Evolutionary conservation across 1,140 invertebrate genomes (phyloP), one percentile per base, ranked within the genome.

Genomic region (Armadillidium nasatum): DNA sequence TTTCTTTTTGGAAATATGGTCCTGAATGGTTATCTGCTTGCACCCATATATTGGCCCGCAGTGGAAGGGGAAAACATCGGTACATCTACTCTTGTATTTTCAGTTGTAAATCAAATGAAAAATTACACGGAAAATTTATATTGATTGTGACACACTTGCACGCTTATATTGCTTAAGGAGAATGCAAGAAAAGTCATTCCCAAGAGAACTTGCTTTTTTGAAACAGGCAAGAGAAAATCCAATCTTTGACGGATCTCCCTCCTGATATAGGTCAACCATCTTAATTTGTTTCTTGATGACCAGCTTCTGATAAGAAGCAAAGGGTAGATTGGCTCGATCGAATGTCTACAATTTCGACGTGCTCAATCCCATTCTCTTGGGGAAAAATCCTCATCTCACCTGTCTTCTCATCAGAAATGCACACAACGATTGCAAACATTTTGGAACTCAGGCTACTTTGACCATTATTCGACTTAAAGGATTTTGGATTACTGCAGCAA

Each of bases 301-400:
- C n/a, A 74, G 4, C 7, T 6, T 10, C 10, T 74, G 4, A 13
- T 74, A 23, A 19, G 73, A 10, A 13, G 15, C 10, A 19, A 46
- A 1, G 73, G n/a, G 73, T 13, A 2, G 73, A 6, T 19, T 74
- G n/a, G 73, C 7, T 43, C 15, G 11, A 1, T 74, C 43, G 4
- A 72, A 22, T 1, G 0, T 4, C 4, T 69, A 45, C 7, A 4
- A 21, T 72, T 10, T 45, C 3, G 71, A 72, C 11, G 33, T 72
- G 15, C 19, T 44, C 4, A 72, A 68, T 72, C 73, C 71, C 22
- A 73, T 74, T 10, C 54, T 66, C n/a, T 72, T 74, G 33, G 11
- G n/a, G 10, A 10, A 10, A 10, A 13, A 11, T 21, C 45, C 7
- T 72, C 54, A 19, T 44, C 11, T 74, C 9, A 72, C 44, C 0